phyloP scores from a whole-genome alignment of 2,797 vertebrate genomes.

The Pipistrellus kuhlii region DNA sequence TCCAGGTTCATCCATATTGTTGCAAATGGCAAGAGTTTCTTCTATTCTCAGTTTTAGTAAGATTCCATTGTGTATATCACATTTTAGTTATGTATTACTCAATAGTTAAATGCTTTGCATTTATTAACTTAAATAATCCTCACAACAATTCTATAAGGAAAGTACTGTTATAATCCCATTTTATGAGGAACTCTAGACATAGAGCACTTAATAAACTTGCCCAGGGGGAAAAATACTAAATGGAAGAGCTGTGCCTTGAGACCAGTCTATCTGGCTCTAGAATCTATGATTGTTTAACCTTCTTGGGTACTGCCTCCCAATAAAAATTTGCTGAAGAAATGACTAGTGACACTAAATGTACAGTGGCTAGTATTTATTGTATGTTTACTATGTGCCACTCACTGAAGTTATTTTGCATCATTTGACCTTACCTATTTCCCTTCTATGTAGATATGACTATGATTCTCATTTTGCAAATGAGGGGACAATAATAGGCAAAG shows the following conservation, averaged over 20 bases:
- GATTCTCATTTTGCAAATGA: constrained; percentile 59
- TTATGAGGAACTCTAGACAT: not conserved
- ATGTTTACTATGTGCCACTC: not conserved
- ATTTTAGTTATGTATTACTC: not conserved
- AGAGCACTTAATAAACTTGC: not conserved
- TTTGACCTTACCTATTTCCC: not conserved
- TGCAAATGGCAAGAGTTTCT: not conserved
- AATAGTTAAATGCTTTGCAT: not conserved
- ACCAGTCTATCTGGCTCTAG: not conserved
- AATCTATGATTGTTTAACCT: constrained; percentile 9
- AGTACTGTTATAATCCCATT: not conserved
- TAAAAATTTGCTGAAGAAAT: constrained; percentile 46
- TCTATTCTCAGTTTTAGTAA: not conserved
- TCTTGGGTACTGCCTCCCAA: not conserved
- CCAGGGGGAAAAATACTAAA: constrained; percentile 24
- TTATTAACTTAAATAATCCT: constrained; percentile 56
- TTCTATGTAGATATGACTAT: constrained; percentile 1
- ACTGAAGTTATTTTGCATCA: not conserved
- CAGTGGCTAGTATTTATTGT: constrained; percentile 1
- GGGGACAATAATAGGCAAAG: constrained; percentile 7
- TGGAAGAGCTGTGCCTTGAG: not conserved
- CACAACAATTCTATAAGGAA: not conserved
- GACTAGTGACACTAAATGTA: not conserved
- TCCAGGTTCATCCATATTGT: not conserved
- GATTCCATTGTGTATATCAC: not conserved